phyloP scores from a whole-genome alignment of 2,888 invertebrate species.

The Netelia fuscicornis region DNA sequence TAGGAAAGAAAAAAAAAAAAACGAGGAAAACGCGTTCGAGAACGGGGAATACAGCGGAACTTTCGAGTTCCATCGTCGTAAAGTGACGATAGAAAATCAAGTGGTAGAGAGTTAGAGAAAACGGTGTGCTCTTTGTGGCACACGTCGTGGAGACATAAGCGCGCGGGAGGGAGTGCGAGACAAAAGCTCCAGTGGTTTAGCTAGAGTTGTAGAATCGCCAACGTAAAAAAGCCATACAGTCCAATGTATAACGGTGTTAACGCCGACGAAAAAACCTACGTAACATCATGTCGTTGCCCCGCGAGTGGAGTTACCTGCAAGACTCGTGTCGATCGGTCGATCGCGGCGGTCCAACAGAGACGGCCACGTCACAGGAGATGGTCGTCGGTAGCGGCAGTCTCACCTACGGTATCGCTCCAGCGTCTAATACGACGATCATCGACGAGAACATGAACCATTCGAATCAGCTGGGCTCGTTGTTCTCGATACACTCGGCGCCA shows the following conservation, averaged over 20 bases:
- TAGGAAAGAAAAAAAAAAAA: background rate
- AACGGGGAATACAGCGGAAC: too few relatives aligned
- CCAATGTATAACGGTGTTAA: conserved; percentile 84
- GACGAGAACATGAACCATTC: conserved; percentile 84
- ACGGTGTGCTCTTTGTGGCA: background rate
- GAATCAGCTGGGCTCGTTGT: conserved; percentile 87
- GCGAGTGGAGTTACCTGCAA: conserved; percentile 87
- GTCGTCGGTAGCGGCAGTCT: conserved; percentile 75
- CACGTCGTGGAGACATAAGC: background rate
- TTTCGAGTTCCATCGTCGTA: too few relatives aligned
- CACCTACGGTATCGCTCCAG: conserved; percentile 35
- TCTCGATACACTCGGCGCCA: conserved; percentile 90
- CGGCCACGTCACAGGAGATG: conserved; percentile 79
- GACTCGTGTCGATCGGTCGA: conserved; percentile 85
- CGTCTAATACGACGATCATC: conserved; percentile 72
- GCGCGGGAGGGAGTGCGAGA: background rate
- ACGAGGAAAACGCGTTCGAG: background rate
- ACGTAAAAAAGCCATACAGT: conserved; percentile 70
- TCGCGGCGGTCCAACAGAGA: conserved; percentile 71
- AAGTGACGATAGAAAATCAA: background rate
- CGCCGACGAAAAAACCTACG: conserved; percentile 76
- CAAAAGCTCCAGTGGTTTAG: background rate
- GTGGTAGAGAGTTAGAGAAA: background rate
- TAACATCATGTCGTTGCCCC: conserved; percentile 86
- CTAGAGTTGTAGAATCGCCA: conserved; percentile 2